A percentile compares a stretch with the other conserved stretches of the same genome.
Conservation (phyloP, 1,140 invertebrate genomes). For the Tribolium castaneum region DNA sequence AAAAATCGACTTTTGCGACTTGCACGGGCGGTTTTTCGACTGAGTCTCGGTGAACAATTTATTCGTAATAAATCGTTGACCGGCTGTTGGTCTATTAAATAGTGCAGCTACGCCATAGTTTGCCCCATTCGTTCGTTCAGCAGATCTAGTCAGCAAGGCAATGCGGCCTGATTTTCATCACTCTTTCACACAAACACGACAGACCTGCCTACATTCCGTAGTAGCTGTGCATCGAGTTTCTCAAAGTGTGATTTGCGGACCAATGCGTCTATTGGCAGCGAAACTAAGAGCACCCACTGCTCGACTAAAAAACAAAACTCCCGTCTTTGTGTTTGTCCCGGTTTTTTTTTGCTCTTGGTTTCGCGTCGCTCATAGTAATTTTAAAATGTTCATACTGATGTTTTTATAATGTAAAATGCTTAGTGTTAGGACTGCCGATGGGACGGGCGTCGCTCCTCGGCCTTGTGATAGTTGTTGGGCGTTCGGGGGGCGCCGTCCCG, state of each 20-base stretch:
- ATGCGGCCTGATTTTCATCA: constrained; percentile 47
- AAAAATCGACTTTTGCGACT: not conserved
- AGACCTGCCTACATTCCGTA: constrained; percentile 58
- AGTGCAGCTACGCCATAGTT: constrained; percentile 51
- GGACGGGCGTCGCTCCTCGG: constrained; percentile 40
- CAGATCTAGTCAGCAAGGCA: constrained; percentile 57
- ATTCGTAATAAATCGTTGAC: no score
- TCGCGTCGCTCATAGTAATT: constrained; percentile 55
- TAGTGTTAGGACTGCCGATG: constrained; percentile 47
- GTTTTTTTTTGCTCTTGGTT: constrained; percentile 56
- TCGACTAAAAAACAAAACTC: not conserved
- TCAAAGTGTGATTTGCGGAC: constrained; percentile 60
- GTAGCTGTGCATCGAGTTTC: constrained; percentile 57
- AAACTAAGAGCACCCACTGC: constrained; percentile 56
- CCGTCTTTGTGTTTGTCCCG: not conserved
- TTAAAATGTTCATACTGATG: constrained; percentile 54
- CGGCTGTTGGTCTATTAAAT: no score
- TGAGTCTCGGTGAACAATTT: no score
- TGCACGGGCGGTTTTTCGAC: not conserved
- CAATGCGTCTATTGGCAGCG: constrained; percentile 57
- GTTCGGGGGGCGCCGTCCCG: constrained; percentile 7
- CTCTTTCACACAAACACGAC: constrained; percentile 31
- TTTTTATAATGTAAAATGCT: constrained; percentile 54
- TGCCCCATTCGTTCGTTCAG: constrained; percentile 44
- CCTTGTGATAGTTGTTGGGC: constrained; percentile 60